Base-by-base conservation (phyloP, 2,113 vertebrate species). In the Saccopteryx leptura region DNA sequence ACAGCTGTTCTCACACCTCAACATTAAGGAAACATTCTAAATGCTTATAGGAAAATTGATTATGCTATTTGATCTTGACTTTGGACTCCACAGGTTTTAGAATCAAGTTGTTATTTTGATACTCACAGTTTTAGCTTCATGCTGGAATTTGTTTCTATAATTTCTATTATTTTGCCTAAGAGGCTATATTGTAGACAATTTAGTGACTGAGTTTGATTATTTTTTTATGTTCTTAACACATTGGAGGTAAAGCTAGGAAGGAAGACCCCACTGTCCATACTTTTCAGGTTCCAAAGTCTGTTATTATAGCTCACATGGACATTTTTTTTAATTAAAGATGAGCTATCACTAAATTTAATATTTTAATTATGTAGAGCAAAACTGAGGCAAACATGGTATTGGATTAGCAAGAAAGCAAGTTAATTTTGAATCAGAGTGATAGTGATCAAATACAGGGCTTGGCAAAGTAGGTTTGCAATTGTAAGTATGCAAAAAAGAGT, bases 11-110 rank as follows among this genome's bases (percentile, higher is more conserved):
- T 1, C 56, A 39, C 58, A 54, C 46, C 31, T 90, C 50, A 63
- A 1, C 18, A 28, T 85, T 75, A 82, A 90, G 87, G 28, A 86
- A 74, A 52, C 39, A 63, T 56, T 81, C 75, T 83, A 21, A 79
- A 69, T 74, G n/a, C 52, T 88, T 81, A 12, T 54, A 15, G 66
- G 50, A 91, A 72, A 75, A 52, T 31, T 63, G 50, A 54, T 56
- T 23, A 21, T 86, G n/a, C 50, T 80, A 33, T 92, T 92, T 71
- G 54, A 81, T 92, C 21, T 91, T 79, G 58, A 95, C 80, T 95
- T 90, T 33, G 76, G 39, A 2, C 23, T 88, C 56, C 24, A 33
- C 3, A 63, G 52, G 31, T 79, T 96, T 86, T 90, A 58, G 28
- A 80, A n/a, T 92, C 66, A 93, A 66, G 18, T 65, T 87, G 31